phyloP scores from a whole-genome alignment of 2,113 vertebrate genomes.

The Pseudolaguvia tuberculata region DNA sequence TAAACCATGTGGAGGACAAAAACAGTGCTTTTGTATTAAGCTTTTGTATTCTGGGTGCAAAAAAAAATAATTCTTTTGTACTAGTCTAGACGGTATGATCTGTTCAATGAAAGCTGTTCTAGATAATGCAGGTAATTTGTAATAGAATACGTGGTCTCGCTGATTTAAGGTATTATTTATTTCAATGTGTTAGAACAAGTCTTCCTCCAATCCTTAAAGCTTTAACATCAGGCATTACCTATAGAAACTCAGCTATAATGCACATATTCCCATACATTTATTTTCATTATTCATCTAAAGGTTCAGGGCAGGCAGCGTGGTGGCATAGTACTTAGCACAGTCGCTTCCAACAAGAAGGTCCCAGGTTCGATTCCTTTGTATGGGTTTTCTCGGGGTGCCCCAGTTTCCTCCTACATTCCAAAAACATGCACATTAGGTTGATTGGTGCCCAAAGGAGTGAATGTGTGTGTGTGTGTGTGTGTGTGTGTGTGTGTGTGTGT shows the following conservation, averaged over 20 bases:
- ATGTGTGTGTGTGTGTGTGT: no score
- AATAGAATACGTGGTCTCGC: background rate
- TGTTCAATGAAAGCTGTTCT: background rate
- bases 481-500: no score
- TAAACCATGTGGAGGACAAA: background rate
- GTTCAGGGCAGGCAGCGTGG: no score
- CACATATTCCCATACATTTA: slow-evolving; percentile 2
- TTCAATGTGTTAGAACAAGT: slow-evolving; percentile 11
- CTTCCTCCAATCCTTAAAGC: background rate
- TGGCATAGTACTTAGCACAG: no score
- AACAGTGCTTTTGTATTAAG: background rate
- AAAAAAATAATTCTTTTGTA: background rate
- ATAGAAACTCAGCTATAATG: background rate
- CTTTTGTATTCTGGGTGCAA: background rate
- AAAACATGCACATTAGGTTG: no score
- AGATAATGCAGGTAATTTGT: background rate
- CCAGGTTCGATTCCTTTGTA: no score
- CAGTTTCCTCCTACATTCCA: no score
- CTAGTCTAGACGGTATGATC: background rate
- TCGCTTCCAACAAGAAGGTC: no score
- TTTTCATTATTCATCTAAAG: slow-evolving; percentile 4
- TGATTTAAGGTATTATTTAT: background rate
- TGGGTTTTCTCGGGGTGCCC: no score
- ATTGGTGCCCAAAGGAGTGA: no score
- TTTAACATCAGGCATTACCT: background rate